These are phyloP conservation scores for Macrosoma leucophasiata DNA, from an alignment of 2,888 invertebrate genomes.

Conservation along the genomic window DNA sequence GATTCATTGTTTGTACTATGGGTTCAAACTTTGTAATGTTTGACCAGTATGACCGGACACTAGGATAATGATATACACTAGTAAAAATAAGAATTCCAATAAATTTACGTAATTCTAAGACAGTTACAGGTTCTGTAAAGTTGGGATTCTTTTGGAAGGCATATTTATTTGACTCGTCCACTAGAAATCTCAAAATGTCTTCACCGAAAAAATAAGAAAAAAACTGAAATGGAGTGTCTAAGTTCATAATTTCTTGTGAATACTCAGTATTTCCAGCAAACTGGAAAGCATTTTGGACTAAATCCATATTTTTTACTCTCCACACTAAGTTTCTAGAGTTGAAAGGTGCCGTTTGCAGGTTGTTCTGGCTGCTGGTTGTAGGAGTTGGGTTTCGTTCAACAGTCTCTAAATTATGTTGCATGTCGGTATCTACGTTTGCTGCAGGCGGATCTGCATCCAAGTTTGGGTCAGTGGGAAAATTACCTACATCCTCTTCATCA, in stretches of 20 bases:
- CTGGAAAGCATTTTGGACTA: conserved; percentile 31
- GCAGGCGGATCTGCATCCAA: conserved; percentile 27
- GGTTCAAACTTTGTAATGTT: conserved; percentile 28
- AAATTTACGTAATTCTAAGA: conserved; percentile 32
- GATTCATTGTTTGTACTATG: conserved; percentile 28
- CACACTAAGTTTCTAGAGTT: conserved; percentile 33
- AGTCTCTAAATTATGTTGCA: conserved; percentile 33
- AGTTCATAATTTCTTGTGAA: conserved; percentile 33
- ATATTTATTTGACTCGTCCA: conserved; percentile 27
- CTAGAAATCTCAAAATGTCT: conserved; percentile 28
- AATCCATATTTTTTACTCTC: conserved; percentile 36
- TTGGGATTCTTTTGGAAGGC: conserved; percentile 31
- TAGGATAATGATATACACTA: conserved; percentile 28
- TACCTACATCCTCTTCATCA: conserved; percentile 32
- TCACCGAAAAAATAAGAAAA: conserved; percentile 34
- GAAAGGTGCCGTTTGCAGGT: conserved; percentile 33
- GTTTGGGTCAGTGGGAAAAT: conserved; percentile 31
- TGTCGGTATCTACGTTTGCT: conserved; percentile 28
- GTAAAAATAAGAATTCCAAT: conserved; percentile 31
- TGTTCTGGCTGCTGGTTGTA: conserved; percentile 31
- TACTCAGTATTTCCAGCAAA: conserved; percentile 31
- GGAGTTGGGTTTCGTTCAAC: conserved; percentile 32
- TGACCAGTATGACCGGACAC: conserved; percentile 31
- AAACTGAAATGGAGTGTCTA: conserved; percentile 33
- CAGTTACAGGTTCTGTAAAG: conserved; percentile 31